Evolutionary conservation across 2,797 vertebrate species (phyloP).

Genomic region (Cetoscarus ocellatus): DNA sequence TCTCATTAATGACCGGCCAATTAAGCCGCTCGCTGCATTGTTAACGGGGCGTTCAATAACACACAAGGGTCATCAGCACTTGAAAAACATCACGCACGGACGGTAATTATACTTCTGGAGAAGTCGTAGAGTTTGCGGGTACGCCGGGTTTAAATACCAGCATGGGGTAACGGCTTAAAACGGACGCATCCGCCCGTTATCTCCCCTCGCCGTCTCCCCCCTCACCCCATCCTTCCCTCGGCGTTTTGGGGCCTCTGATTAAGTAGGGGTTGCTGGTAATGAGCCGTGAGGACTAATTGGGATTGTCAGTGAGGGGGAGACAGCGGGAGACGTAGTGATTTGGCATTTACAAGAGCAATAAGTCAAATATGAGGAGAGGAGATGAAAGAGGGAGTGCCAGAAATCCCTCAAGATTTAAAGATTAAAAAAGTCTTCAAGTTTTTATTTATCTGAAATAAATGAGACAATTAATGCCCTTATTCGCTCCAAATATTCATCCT

Average conservation of each 20-base stretch:
- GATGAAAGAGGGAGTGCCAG: conserved; percentile 54
- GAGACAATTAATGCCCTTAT: neutral
- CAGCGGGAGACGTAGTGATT: conserved; percentile 80
- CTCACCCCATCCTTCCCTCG: conserved; percentile 27
- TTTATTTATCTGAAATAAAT: conserved; percentile 4
- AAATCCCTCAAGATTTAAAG: conserved; percentile 8
- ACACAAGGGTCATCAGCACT: conserved; percentile 55
- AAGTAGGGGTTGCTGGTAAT: conserved; percentile 77
- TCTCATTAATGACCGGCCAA: conserved; percentile 59
- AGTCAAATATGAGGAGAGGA: conserved; percentile 52
- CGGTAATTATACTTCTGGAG: conserved; percentile 60
- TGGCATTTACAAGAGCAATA: conserved; percentile 76
- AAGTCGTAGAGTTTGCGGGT: conserved; percentile 70
- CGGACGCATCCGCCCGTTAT: conserved; percentile 45
- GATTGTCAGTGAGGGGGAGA: conserved; percentile 80
- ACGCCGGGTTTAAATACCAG: conserved; percentile 69
- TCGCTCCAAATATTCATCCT: neutral
- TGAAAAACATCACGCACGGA: conserved; percentile 63
- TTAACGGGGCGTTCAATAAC: conserved; percentile 53
- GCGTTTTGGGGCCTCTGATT: conserved; percentile 72
- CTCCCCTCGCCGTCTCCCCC: conserved; percentile 12
- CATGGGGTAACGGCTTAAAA: conserved; percentile 75
- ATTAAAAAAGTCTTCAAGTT: neutral
- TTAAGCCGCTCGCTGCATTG: conserved; percentile 49
- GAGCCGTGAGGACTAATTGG: conserved; percentile 84